Base-by-base conservation (phyloP, 2,797 vertebrate species). In the Ctenopoma multispine region DNA sequence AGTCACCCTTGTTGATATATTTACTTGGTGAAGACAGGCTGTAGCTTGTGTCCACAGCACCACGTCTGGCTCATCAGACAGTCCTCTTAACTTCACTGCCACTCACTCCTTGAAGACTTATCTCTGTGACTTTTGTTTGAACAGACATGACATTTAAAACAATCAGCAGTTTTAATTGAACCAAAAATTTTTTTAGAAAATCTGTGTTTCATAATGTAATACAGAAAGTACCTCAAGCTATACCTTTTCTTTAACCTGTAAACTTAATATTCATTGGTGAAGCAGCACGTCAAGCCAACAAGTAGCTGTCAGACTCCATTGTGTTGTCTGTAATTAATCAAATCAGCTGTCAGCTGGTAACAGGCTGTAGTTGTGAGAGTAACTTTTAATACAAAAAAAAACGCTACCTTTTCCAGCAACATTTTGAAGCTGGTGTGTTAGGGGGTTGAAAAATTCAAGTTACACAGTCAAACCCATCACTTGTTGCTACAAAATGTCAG, bases 1-100 rank as follows among this genome's bases (percentile, higher is more conserved):
- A 67, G 54, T 69, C 48, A 24, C 61, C 41, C 59, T 75, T 72
- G 66, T 65, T 78, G 79, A 77, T 57, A 9, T 79, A 55, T 84
- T 77, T 76, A 46, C 77, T 75, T 18, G 13, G 21, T 69, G 38
- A 70, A 84, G 71, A 24, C 51, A n/a, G 57, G 24, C 50, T 67
- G 36, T 23, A 20, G 57, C 36, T 57, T 43, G 50, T 79, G 60
- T 83, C 66, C 58, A 71, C 40, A 60, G 36, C 23, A 11, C 34
- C 11, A 12, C 29, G 51, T 47, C 67, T 59, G 55, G 24, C 34
- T 46, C 58, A 51, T 80, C 65, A 57, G 54, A 77, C 55, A 73
- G 74, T 13, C 29, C 18, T 61, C 20, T 64, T 72, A 61, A 68
- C 63, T 61, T 69, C 17, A 1, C 47, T 49, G 73, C 53, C 54